Evolutionary conservation across 53 echinoderm and acorn worm species (phyloP).

Genomic region (Holothuria scabra): DNA sequence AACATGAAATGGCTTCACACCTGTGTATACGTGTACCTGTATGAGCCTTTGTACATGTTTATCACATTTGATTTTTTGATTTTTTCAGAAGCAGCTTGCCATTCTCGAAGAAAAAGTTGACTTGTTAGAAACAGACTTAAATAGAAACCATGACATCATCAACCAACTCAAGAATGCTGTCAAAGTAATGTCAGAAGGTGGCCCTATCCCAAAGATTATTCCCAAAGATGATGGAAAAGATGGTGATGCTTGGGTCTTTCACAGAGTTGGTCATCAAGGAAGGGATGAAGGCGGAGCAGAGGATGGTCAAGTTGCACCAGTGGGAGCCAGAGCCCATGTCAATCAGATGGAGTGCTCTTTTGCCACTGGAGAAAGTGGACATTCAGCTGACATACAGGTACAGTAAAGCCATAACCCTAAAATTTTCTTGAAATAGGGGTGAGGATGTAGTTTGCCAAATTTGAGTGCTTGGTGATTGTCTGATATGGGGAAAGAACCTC

Average conservation of each 20-base stretch:
- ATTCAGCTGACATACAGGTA: slow-evolving; percentile 87
- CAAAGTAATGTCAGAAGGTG: slow-evolving; percentile 10
- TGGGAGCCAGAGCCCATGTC: slow-evolving; percentile 71
- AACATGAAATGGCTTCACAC: too few relatives aligned
- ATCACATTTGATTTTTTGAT: too few relatives aligned
- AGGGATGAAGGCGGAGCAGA: slow-evolving; percentile 1
- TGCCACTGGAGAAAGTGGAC: slow-evolving; percentile 78
- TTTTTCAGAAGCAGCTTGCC: slow-evolving; percentile 32
- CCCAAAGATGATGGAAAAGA: not conserved
- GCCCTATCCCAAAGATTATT: not conserved
- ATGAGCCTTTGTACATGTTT: too few relatives aligned
- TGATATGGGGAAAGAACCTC: too few relatives aligned
- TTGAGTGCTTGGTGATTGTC: too few relatives aligned
- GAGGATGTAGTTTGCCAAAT: too few relatives aligned
- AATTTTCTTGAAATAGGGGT: too few relatives aligned
- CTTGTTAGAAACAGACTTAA: slow-evolving; percentile 72
- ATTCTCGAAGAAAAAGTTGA: slow-evolving; percentile 68
- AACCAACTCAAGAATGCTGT: slow-evolving; percentile 84
- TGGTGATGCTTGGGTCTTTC: slow-evolving; percentile 24
- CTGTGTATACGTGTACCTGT: too few relatives aligned
- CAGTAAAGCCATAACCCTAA: not conserved
- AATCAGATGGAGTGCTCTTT: slow-evolving; percentile 78
- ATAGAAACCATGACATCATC: slow-evolving; percentile 80
- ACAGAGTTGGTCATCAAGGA: slow-evolving; percentile 26
- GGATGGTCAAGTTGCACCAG: slow-evolving; percentile 1